Evolutionary conservation across 2,113 vertebrate genomes (phyloP).

Genomic region (Etia nguti): DNA sequence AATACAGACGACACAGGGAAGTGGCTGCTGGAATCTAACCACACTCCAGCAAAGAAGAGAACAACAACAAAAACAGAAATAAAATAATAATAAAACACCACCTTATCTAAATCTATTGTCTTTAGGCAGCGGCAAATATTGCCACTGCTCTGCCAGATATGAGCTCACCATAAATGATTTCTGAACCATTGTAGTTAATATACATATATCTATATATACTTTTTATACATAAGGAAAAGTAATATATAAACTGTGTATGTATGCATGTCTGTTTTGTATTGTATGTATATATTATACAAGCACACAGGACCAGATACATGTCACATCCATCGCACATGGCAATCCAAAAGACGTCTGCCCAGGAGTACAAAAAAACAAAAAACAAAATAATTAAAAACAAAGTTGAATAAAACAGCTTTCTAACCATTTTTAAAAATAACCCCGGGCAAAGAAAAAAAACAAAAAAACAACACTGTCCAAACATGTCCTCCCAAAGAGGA

Average conservation of each 20-base stretch:
- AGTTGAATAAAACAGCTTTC: slow-evolving; percentile 47
- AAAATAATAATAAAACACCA: slow-evolving; percentile 25
- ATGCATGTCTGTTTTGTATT: slow-evolving; percentile 78
- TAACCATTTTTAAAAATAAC: slow-evolving; percentile 61
- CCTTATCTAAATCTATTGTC: slow-evolving; percentile 41
- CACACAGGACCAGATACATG: slow-evolving; percentile 69
- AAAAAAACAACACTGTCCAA: slow-evolving; percentile 19
- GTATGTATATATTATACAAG: slow-evolving; percentile 77
- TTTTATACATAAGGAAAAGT: slow-evolving; percentile 78
- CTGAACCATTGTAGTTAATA: slow-evolving; percentile 70
- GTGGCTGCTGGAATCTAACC: slow-evolving; percentile 37
- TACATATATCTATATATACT: slow-evolving; percentile 77
- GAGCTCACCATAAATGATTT: slow-evolving; percentile 64
- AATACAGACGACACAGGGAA: slow-evolving; percentile 34
- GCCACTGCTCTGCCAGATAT: slow-evolving; percentile 53
- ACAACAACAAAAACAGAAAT: neutral
- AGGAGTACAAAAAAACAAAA: slow-evolving; percentile 39
- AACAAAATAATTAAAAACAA: slow-evolving; percentile 23
- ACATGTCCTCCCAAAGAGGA: neutral
- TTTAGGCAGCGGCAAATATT: slow-evolving; percentile 68
- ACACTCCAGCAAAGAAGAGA: slow-evolving; percentile 39
- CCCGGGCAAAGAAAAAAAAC: slow-evolving; percentile 27
- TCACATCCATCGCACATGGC: slow-evolving; percentile 56
- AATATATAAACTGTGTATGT: slow-evolving; percentile 77
- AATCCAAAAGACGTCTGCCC: slow-evolving; percentile 51